These are phyloP conservation scores for Gisinianus flammeolus DNA, from an alignment of 2,888 invertebrate genomes.

Conservation along the genomic window DNA sequence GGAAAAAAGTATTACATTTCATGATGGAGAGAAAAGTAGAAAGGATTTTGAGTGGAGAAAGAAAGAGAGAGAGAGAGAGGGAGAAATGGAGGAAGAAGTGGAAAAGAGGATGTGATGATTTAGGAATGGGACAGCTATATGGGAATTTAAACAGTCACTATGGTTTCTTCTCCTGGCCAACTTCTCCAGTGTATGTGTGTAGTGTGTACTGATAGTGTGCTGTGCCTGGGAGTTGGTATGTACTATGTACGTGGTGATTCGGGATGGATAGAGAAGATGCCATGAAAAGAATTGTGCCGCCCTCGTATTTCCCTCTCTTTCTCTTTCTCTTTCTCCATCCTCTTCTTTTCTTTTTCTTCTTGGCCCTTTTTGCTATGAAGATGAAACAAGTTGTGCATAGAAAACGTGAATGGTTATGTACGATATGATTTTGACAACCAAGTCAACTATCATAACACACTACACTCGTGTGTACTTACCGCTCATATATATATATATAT, in stretches of 20 bases:
- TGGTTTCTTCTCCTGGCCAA: slow-evolving; percentile 26
- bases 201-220: too few relatives aligned
- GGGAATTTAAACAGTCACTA: slow-evolving; percentile 42
- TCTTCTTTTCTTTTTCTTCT: too few relatives aligned
- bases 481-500: too few relatives aligned
- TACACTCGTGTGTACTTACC: too few relatives aligned
- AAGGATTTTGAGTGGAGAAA: slow-evolving; percentile 1
- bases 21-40: slow-evolving; percentile 1
- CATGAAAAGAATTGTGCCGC: background rate
- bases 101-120: slow-evolving; percentile 40
- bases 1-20: background rate
- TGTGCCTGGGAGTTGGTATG: background rate
- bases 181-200: too few relatives aligned
- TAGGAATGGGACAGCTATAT: slow-evolving; percentile 36
- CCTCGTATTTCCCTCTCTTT: background rate
- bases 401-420: too few relatives aligned
- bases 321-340: too few relatives aligned
- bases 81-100: slow-evolving; percentile 1
- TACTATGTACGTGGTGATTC: background rate
- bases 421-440: too few relatives aligned
- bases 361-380: too few relatives aligned
- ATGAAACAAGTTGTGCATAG: background rate
- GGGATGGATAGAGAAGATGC: background rate
- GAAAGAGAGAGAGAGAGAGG: background rate
- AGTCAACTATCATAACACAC: too few relatives aligned